Percentiles rank a stretch among this genome's conserved stretches.
These are phyloP conservation scores for Falco novaeseelandiae DNA, from an alignment of 2,797 vertebrate species.

Conservation along the genomic window DNA sequence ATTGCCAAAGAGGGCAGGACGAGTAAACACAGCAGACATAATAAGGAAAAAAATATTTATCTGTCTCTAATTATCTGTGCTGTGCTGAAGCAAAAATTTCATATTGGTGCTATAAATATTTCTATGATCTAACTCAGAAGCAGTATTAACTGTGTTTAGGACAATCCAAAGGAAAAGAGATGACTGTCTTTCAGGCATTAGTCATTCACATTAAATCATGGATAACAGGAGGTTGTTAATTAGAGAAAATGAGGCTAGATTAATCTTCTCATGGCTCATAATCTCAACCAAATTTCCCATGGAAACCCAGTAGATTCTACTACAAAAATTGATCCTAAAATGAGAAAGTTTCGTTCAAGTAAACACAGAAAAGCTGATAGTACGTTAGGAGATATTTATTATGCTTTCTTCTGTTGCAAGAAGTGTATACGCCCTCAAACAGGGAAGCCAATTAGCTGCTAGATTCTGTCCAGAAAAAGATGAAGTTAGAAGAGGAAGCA, in stretches of 20 bases:
- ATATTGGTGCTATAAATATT: background rate
- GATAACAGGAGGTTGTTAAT: background rate
- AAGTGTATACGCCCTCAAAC: background rate
- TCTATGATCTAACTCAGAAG: background rate
- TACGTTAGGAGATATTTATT: background rate
- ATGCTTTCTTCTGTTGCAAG: background rate
- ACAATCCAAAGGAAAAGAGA: background rate
- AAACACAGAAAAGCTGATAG: background rate
- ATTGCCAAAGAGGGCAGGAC: background rate
- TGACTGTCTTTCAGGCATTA: background rate
- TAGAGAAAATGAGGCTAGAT: background rate
- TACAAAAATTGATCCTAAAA: background rate
- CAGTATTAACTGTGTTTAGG: background rate
- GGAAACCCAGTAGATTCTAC: background rate
- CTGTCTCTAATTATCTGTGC: background rate
- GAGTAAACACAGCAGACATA: background rate
- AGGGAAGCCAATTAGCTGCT: background rate
- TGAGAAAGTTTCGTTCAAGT: background rate
- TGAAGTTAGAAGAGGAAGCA: background rate
- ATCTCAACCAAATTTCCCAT: background rate
- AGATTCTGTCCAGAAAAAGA: background rate
- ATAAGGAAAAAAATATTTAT: background rate
- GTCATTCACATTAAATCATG: background rate
- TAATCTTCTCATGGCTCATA: background rate
- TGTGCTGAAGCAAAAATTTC: background rate